Base-by-base conservation (phyloP, 92 coral and sea anemone species). In the Nematostella vectensis region DNA sequence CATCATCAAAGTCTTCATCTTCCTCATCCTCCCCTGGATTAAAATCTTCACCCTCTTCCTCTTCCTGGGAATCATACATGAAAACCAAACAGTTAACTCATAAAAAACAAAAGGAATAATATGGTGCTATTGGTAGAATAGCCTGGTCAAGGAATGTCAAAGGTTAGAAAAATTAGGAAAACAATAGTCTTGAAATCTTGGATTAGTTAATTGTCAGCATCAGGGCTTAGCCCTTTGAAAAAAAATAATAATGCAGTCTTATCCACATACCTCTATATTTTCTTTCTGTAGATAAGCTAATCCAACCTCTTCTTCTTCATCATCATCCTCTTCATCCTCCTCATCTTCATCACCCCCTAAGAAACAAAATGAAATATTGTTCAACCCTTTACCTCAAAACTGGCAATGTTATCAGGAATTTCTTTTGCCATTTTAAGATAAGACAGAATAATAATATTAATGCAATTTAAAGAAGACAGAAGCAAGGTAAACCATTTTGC, bases 11-110 rank as follows among this genome's bases (percentile, higher is more conserved):
- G 1, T 85, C 97, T 1, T 87, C 96, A 1, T 80, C 94, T 4
- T 85, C 98, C 18, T 81, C 96, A 25, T 86, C 98, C 18, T 86
- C 98, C 0, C 82, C 93, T 2, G 98, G 98, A 43, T 91, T 85
- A 18, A 91, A 91, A 29, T 91, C 98, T 31, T 91, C 96, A 2
- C 88, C 97, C 49, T 88, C 97, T 44, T 87, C 95, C 15, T 89
- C 95, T 17, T 91, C 98, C 61, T 86, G 60, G 66, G 40, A 33
- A 33, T 6, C 40, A 33, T 15, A 33, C 6, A 6, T 6, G 6
- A 18, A 58, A 49, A 3, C 21, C 4, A 31, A 3, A 27, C 4
- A 36, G 17, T 17, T 3, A 27, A 50, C 22, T 27, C 21, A 54
- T 19, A n/a, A 22, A 25, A 6, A 33, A 33, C 40, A 33, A 33